These are phyloP conservation scores for Rambutsinella grinnellia DNA, from an alignment of 2,888 invertebrate genomes.

Conservation along the genomic window DNA sequence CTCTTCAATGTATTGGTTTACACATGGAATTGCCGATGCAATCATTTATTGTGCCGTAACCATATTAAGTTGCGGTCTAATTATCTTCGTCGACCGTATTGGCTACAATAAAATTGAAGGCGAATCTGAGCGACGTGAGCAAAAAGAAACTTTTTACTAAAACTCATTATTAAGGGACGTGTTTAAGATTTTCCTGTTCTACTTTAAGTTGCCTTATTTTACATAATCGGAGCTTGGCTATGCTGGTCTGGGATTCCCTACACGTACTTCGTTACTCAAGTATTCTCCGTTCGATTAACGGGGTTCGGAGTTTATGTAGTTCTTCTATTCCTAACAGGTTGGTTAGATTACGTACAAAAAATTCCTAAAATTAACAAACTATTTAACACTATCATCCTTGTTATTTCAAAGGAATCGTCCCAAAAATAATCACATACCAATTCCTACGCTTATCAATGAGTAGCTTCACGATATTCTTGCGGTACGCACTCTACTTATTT, in stretches of 20 bases:
- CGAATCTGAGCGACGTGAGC: conserved; percentile 20
- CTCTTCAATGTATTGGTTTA: conserved; percentile 69
- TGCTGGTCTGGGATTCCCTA: conserved; percentile 53
- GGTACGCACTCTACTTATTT: conserved; percentile 40
- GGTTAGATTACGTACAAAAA: not conserved
- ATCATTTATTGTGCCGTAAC: conserved; percentile 1
- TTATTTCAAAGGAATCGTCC: conserved; percentile 42
- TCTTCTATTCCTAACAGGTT: conserved; percentile 28
- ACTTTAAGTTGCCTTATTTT: conserved; percentile 6
- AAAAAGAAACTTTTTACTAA: not conserved
- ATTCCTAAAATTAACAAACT: not conserved
- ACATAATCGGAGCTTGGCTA: conserved; percentile 32
- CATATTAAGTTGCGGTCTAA: conserved; percentile 14
- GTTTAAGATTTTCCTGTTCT: not conserved
- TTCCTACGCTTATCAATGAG: conserved; percentile 8
- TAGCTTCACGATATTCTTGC: not conserved
- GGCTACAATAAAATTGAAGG: conserved; percentile 26
- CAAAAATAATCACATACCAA: conserved; percentile 39
- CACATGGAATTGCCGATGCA: conserved; percentile 36
- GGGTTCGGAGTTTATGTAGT: conserved; percentile 40
- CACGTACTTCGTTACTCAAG: conserved; percentile 25
- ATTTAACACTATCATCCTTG: not conserved
- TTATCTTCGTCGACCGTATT: conserved; percentile 29
- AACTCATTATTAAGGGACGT: not conserved
- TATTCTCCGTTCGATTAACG: not conserved